phyloP scores from a whole-genome alignment of 2,113 vertebrate species.

The Daphoenositta chrysoptera region DNA sequence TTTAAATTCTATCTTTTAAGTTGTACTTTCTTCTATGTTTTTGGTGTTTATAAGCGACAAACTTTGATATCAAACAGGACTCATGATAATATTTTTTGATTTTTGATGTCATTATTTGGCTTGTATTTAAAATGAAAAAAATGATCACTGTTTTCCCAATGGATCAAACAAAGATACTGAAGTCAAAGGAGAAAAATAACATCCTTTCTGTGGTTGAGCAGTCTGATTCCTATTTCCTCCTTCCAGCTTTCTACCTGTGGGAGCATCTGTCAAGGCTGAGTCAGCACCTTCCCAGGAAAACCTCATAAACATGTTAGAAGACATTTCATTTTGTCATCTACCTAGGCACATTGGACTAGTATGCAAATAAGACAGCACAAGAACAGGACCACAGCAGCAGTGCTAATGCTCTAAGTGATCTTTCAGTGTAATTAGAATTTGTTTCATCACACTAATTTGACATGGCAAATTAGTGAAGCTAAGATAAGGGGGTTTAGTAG shows the following conservation, averaged over 20 bases:
- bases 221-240: neutral
- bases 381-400: conserved; percentile 46
- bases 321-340: conserved; percentile 49
- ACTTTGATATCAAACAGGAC: neutral
- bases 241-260: conserved; percentile 26
- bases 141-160: neutral
- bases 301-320: conserved; percentile 6
- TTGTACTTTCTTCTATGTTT: neutral
- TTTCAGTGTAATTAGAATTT: conserved; percentile 72
- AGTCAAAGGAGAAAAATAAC: neutral
- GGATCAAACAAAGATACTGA: neutral
- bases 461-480: conserved; percentile 74
- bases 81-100: neutral
- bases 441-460: conserved; percentile 74
- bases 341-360: conserved; percentile 24
- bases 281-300: conserved; percentile 56
- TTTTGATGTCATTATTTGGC: neutral
- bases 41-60: neutral
- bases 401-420: conserved; percentile 66
- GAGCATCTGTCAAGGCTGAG: conserved; percentile 56
- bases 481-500: conserved; percentile 60
- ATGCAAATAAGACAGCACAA: conserved; percentile 38
- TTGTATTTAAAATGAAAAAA: neutral
- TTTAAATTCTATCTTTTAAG: neutral
- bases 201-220: neutral